Evolutionary conservation across 2,113 vertebrate genomes (phyloP), one percentile per base, ranked within the genome.

Genomic region (Ictalurus furcatus): DNA sequence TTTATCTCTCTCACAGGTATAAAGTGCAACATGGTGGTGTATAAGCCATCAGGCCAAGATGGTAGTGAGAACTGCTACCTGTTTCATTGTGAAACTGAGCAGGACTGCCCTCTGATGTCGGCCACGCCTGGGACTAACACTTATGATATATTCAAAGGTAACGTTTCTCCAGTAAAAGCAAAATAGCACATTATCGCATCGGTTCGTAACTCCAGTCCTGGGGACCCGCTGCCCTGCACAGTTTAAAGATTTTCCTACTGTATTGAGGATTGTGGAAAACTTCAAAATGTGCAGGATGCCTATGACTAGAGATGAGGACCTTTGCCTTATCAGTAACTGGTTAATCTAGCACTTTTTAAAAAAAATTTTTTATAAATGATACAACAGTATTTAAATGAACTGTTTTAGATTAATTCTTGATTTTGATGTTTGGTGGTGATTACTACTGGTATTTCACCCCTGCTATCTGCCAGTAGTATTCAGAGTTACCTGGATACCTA

Each of bases 101-200:
- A 92, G 89, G 94, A 95, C 93, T 96, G 96, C 86, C 96, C 95
- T 2, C 84, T 96, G 3, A 94, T 91, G 84, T 86, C 92, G 44
- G 92, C 94, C 25, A 69, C 73, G 28, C 59, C 85, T 0, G 94
- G 94, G 12, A 86, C 92, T 90, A 95, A 95, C 94, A 93, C 95
- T 58, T 95, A 95, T 71, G 92, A 96, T 92, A 95, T 96, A 89
- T 96, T 95, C 89, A 96, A 94, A 94, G 95, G 95, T 96, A 71
- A 83, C 2, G 0, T 28, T 30, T 85, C 23, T 17, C 30, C 12
- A 54, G 2, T 30, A 25, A 9, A 65, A 52, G 2, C 1, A 19
- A 58, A 21, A 82, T 23, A 59, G 48, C 56, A 58, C 28, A 34
- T 82, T 34, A 54, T n/a, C 0, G 14, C 17, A 34, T 12, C 17